Conservation (phyloP, 2,888 invertebrate genomes). For the Ochropacha duplaris region DNA sequence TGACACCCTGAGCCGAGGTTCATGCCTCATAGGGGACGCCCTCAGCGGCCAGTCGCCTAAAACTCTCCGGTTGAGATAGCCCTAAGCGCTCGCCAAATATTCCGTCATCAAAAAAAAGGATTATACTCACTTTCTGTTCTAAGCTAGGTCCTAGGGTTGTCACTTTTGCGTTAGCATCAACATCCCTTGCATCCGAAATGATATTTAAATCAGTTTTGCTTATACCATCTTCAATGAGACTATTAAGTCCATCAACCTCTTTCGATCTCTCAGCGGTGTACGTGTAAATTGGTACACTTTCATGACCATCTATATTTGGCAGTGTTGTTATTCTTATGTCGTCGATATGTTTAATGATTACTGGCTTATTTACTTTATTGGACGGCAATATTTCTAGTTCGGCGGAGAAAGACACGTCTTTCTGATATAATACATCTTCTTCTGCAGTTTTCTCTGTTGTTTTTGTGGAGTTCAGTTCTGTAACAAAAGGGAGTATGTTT, state of each 20-base stretch:
- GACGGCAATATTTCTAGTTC: slow-evolving; percentile 85
- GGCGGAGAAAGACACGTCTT: slow-evolving; percentile 90
- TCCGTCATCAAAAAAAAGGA: too few relatives aligned
- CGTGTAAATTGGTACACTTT: slow-evolving; percentile 52
- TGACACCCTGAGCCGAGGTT: too few relatives aligned
- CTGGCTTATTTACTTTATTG: slow-evolving; percentile 70
- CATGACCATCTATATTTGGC: slow-evolving; percentile 30
- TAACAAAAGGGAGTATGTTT: neutral
- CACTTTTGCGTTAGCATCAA: slow-evolving; percentile 48
- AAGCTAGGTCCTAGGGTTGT: slow-evolving; percentile 85
- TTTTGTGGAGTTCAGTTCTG: slow-evolving; percentile 90
- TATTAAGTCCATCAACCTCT: slow-evolving; percentile 67
- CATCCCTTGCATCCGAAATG: slow-evolving; percentile 58
- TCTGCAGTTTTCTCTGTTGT: slow-evolving; percentile 81
- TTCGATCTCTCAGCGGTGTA: slow-evolving; percentile 70
- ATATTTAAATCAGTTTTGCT: slow-evolving; percentile 72
- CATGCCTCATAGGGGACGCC: too few relatives aligned
- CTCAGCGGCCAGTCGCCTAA: too few relatives aligned
- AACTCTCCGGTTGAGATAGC: too few relatives aligned
- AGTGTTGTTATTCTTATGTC: slow-evolving; percentile 45
- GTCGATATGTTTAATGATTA: slow-evolving; percentile 60
- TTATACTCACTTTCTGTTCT: slow-evolving; percentile 83
- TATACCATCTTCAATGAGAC: slow-evolving; percentile 73
- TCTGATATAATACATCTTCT: slow-evolving; percentile 89
- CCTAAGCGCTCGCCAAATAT: too few relatives aligned